Conservation (phyloP, 2,113 vertebrate genomes). For the Cyphomyrus plagiostoma region DNA sequence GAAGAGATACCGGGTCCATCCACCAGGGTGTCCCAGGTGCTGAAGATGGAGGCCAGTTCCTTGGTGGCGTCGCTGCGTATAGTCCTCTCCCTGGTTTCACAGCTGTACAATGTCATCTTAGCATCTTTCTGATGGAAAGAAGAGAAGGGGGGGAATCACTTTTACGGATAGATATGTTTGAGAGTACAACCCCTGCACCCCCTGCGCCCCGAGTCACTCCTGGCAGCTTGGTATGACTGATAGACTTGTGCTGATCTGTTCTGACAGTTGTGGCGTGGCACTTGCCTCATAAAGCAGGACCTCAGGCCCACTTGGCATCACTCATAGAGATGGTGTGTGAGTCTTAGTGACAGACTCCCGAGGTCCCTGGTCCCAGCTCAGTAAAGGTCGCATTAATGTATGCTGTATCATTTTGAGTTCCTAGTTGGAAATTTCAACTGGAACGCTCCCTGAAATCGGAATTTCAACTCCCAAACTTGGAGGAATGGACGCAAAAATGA, state of each 20-base stretch:
- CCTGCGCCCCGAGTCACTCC: no score
- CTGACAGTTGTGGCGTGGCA: not conserved
- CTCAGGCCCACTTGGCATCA: not conserved
- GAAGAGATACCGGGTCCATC: not conserved
- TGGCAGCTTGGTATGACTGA: not conserved
- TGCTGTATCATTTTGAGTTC: no score
- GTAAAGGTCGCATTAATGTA: not conserved
- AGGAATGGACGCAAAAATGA: no score
- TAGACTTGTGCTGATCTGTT: not conserved
- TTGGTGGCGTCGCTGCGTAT: not conserved
- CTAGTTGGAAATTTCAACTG: no score
- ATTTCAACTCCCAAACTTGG: no score
- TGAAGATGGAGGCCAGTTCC: not conserved
- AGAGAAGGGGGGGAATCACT: not conserved
- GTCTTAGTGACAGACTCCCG: not conserved
- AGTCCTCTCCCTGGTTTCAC: not conserved
- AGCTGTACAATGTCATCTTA: not conserved
- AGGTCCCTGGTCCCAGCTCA: not conserved
- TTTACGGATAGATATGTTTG: not conserved
- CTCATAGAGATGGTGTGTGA: not conserved
- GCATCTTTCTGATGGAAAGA: not conserved
- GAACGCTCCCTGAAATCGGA: no score
- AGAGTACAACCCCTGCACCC: not conserved
- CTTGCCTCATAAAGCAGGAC: not conserved
- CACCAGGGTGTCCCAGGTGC: not conserved